A percentile compares a stretch with the other conserved stretches of the same genome.
These are phyloP conservation scores for Achroia grisella DNA, from an alignment of 1,140 invertebrate species.

Conservation along the genomic window DNA sequence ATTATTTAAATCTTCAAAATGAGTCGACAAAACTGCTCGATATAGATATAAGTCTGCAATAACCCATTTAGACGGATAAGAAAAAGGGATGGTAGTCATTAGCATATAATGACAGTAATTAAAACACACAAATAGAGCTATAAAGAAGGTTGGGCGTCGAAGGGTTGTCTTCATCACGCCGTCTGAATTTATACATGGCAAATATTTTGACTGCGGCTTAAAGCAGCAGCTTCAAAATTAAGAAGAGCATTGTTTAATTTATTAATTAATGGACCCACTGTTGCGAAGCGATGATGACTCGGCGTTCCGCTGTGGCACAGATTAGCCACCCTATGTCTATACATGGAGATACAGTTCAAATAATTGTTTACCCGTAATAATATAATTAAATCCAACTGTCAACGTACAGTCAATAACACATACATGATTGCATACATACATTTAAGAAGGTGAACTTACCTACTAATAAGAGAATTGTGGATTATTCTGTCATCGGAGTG, in stretches of 20 bases:
- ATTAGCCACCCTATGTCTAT: slow-evolving; percentile 7
- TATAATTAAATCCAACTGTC: too few species aligned
- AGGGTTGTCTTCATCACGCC: slow-evolving; percentile 71
- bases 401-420: too few species aligned
- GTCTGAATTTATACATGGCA: slow-evolving; percentile 69
- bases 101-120: slow-evolving; percentile 76
- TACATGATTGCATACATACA: too few species aligned
- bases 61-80: slow-evolving; percentile 72
- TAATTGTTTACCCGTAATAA: not conserved
- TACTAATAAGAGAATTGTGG: too few species aligned
- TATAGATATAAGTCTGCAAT: slow-evolving; percentile 68
- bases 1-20: slow-evolving; percentile 68
- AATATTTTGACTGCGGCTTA: slow-evolving; percentile 67
- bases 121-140: slow-evolving; percentile 76
- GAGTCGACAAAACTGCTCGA: slow-evolving; percentile 47
- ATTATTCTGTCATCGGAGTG: too few species aligned
- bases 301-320: slow-evolving; percentile 20
- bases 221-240: slow-evolving; percentile 47
- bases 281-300: slow-evolving; percentile 40
- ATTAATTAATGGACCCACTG: slow-evolving; percentile 69
- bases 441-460: too few species aligned
- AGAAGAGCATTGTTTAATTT: slow-evolving; percentile 68
- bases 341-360: not conserved
- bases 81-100: slow-evolving; percentile 75
- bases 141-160: slow-evolving; percentile 68